Percentiles rank a stretch among this genome's conserved stretches.
These are phyloP conservation scores for Folsomia manolachei DNA, from an alignment of 2,888 invertebrate genomes.

Conservation along the genomic window DNA sequence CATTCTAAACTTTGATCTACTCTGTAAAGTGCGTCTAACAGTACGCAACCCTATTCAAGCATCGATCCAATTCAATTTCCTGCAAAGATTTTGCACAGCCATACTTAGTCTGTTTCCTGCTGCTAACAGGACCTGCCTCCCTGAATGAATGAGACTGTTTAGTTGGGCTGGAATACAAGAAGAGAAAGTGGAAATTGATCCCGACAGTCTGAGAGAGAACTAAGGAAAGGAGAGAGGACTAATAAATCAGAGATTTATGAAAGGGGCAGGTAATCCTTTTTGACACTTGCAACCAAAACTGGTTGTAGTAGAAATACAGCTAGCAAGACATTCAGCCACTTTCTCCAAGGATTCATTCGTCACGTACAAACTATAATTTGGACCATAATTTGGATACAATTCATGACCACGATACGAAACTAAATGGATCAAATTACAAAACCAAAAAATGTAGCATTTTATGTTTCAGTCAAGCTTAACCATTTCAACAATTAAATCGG, in stretches of 20 bases:
- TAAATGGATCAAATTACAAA: no score
- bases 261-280: constrained; percentile 10
- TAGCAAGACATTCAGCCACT: no score
- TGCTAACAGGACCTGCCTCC: not conserved
- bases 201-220: not conserved
- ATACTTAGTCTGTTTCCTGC: not conserved
- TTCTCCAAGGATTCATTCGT: no score
- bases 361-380: no score
- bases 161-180: not conserved
- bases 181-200: constrained; percentile 4
- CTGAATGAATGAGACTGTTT: not conserved
- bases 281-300: constrained; percentile 13
- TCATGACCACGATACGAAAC: no score
- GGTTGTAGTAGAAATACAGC: no score
- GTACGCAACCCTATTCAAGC: not conserved
- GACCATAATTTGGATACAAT: no score
- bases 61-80: not conserved
- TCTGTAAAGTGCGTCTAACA: not conserved
- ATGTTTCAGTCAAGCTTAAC: no score
- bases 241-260: constrained; percentile 15
- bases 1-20: not conserved
- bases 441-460: no score
- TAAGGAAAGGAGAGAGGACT: not conserved
- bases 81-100: not conserved
- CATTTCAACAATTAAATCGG: no score